Conservation (phyloP, 2,113 vertebrate genomes). For the Eulemur rufifrons region DNA sequence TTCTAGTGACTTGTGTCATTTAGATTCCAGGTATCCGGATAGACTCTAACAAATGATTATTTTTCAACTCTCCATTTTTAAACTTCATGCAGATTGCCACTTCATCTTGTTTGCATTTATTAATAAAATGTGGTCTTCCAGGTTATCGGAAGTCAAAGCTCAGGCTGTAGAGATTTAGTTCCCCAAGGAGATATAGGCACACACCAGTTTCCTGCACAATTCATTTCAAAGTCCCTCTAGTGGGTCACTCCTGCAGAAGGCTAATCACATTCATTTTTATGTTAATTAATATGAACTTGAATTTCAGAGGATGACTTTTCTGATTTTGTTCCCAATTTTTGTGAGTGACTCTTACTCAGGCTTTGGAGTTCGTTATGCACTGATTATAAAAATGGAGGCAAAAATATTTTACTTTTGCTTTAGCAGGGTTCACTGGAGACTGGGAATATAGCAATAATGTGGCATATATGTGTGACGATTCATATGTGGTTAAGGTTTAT, state of each 20-base stretch:
- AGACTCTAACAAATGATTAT: background rate
- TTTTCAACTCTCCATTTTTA: background rate
- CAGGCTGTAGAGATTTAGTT: background rate
- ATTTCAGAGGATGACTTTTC: background rate
- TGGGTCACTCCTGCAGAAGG: background rate
- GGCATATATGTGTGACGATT: background rate
- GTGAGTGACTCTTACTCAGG: background rate
- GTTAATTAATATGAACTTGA: background rate
- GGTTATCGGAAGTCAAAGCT: background rate
- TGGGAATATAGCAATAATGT: background rate
- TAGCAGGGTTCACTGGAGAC: background rate
- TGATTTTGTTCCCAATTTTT: conserved; percentile 1
- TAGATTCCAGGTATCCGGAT: background rate
- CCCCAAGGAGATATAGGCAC: background rate
- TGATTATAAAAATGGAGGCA: background rate
- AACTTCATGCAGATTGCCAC: background rate
- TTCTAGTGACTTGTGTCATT: background rate
- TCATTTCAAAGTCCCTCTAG: background rate
- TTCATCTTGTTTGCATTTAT: conserved; percentile 9
- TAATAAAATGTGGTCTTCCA: background rate
- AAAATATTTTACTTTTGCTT: background rate
- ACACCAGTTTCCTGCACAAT: background rate
- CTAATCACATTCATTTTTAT: background rate
- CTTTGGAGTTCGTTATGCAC: background rate
- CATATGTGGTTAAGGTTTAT: background rate